Base-by-base conservation (phyloP, 2,888 invertebrate genomes). In the Drosophila meridionalis region DNA sequence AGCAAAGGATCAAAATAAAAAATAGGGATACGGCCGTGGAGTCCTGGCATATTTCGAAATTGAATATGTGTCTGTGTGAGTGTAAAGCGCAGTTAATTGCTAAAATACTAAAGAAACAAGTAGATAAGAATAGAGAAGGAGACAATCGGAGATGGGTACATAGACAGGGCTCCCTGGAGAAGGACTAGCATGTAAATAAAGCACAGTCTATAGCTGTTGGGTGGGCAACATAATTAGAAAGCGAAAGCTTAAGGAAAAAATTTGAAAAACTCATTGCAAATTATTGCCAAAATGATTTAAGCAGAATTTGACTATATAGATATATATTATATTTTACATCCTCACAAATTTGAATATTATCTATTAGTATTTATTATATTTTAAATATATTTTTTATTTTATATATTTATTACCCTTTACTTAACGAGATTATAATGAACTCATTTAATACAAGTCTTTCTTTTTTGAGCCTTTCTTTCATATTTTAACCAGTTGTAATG, bases 31-130 rank as follows among this genome's bases (percentile, higher is more conserved):
- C 9, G 52, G 7, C 43, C 36, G 32, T n/a, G 9, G 38, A 32
- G 26, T n/a, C 42, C 38, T 32, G 20, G 53, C 43, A 77, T 60
- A 71, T 60, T 52, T 62, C 45, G 30, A 42, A 70, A 68, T 58
- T 55, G 55, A 67, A 67, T 55, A 59, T 61, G 56, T 71, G 61
- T 67, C 45, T 55, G 48, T 64, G 60, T 57, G 65, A 62, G 59
- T 58, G 63, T 43, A 55, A 57, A 72, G 53, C 62, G 47, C 28
- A 52, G 32, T 77, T 74, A 79, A 79, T 71, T 80, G 66, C 58
- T 60, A 26, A 61, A 67, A 57, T 45, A 20, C 32, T 43, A 11
- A 34, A 32, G 43, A 14, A 34, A 9, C 34, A 9, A 12, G 9
- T 43, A 42, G 20, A 52, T 28, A 11, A 26, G 53, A 14, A 14